Evolutionary conservation across 2,797 vertebrate species (phyloP).

Genomic region (Crypturellus tataupa): DNA sequence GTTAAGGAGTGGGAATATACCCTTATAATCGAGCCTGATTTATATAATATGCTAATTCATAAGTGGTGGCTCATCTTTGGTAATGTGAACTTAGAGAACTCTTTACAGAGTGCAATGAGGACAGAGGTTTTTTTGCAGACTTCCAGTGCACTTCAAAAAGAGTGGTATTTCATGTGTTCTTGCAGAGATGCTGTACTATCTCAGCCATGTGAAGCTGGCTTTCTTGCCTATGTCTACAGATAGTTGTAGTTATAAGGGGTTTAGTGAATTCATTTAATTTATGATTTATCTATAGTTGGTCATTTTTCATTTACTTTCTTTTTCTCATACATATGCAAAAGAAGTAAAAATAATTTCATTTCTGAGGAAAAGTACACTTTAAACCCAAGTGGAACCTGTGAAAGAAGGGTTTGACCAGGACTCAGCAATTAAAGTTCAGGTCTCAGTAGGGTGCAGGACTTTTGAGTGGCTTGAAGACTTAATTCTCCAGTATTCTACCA

Average conservation of each 20-base stretch:
- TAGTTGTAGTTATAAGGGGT: neutral
- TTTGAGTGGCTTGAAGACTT: neutral
- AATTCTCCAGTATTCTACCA: neutral
- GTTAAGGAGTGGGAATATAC: conserved; percentile 67
- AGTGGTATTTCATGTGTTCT: neutral
- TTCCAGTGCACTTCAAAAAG: neutral
- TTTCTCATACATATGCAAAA: neutral
- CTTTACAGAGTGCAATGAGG: conserved; percentile 25
- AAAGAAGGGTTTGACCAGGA: neutral
- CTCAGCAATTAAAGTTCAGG: neutral
- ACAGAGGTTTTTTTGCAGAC: neutral
- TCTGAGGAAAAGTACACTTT: neutral
- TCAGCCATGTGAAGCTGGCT: neutral
- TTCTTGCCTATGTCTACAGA: neutral
- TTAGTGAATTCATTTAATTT: neutral
- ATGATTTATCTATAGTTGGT: neutral
- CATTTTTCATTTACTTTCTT: neutral
- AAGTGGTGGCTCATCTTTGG: conserved; percentile 32
- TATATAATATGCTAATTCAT: conserved; percentile 76
- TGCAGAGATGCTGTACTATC: neutral
- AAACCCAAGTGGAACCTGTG: neutral
- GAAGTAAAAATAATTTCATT: neutral
- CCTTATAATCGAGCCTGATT: conserved; percentile 47
- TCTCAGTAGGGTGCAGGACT: neutral
- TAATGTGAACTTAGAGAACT: conserved; percentile 66